Evolutionary conservation across 2,888 invertebrate species (phyloP).

Genomic region (Lepidochrysops patricia): DNA sequence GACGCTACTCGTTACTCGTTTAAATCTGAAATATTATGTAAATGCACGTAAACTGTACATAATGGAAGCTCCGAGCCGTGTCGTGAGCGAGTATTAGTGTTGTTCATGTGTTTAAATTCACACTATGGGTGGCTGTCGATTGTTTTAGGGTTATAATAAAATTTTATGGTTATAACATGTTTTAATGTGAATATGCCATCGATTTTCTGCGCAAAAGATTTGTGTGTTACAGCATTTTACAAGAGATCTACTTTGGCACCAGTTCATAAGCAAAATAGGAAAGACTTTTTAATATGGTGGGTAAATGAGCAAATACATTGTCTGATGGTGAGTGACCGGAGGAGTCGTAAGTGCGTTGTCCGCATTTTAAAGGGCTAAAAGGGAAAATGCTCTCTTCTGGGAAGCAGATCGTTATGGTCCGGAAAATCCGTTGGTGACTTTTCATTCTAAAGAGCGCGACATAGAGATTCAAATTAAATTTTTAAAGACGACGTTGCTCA

Average conservation of each 20-base stretch:
- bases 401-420: too few relatives aligned
- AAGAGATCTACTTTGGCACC: not conserved
- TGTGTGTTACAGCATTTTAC: not conserved
- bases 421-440: too few relatives aligned
- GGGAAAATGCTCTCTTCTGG: too few relatives aligned
- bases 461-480: too few relatives aligned
- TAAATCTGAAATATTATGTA: conserved; percentile 25
- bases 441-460: too few relatives aligned
- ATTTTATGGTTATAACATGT: not conserved
- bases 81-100: not conserved
- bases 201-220: not conserved
- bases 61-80: conserved; percentile 16
- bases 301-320: too few relatives aligned
- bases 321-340: too few relatives aligned
- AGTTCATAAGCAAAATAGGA: not conserved
- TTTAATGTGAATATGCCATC: not conserved
- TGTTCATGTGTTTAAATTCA: conserved; percentile 5
- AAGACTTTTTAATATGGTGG: too few relatives aligned
- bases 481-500: too few relatives aligned
- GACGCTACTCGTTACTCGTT: conserved; percentile 23
- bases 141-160: not conserved
- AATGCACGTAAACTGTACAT: conserved; percentile 18
- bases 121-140: not conserved
- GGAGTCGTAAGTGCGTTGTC: too few relatives aligned
- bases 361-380: too few relatives aligned